Percentiles rank a stretch among this genome's conserved stretches.
phyloP scores from a whole-genome alignment of 2,113 vertebrate genomes.

The Lepidiolamprologus cunningtoni region DNA sequence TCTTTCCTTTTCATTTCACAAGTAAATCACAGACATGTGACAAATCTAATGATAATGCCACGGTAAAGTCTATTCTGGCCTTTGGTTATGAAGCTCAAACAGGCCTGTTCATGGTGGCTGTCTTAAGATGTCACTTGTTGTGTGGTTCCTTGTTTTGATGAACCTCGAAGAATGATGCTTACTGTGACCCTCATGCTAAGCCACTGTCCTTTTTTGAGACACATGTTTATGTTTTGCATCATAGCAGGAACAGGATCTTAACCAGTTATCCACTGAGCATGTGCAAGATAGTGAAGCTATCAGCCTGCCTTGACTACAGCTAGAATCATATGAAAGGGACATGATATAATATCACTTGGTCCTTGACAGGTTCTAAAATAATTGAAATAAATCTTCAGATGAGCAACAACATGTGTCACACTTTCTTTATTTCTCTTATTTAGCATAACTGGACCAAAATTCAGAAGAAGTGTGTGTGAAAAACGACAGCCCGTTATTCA shows the following conservation, averaged over 20 bases:
- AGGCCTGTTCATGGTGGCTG: neutral
- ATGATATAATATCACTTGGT: neutral
- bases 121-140: neutral
- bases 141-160: slow-evolving; percentile 17
- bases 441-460: neutral
- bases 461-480: neutral
- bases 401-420: neutral
- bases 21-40: neutral
- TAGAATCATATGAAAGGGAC: neutral
- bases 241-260: neutral
- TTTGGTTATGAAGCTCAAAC: neutral
- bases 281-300: neutral
- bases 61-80: neutral
- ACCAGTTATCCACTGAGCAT: neutral
- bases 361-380: neutral
- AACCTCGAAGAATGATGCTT: slow-evolving; percentile 37
- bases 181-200: slow-evolving; percentile 17
- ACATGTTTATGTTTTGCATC: slow-evolving; percentile 11
- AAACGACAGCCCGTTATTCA: neutral
- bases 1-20: neutral
- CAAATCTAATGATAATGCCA: neutral
- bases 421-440: neutral
- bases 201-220: slow-evolving; percentile 13
- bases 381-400: neutral
- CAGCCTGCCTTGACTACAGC: neutral